phyloP scores from a whole-genome alignment of 2,797 vertebrate species.

The Smutsia gigantea region DNA sequence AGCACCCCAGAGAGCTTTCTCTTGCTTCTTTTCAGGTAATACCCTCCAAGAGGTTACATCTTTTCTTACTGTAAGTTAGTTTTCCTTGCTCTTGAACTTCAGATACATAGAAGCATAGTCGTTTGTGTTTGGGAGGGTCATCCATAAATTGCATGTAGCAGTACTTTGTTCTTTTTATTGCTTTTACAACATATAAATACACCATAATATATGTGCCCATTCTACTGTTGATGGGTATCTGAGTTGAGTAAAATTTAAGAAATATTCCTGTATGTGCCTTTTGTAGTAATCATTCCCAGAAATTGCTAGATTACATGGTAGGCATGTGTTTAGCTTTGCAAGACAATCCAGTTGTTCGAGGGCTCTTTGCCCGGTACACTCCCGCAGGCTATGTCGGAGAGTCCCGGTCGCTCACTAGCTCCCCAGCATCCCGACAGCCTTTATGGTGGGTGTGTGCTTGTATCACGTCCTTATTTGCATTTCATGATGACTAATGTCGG shows the following conservation, averaged over 20 bases:
- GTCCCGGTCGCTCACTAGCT: background rate
- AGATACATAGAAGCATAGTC: background rate
- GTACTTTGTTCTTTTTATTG: background rate
- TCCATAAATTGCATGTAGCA: background rate
- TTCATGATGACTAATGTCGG: background rate
- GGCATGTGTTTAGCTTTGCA: background rate
- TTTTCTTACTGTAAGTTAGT: background rate
- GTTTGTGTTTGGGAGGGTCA: background rate
- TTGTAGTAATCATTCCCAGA: background rate
- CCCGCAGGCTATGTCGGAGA: background rate
- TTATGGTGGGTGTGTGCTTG: background rate
- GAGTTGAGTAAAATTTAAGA: background rate
- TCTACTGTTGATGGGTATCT: background rate
- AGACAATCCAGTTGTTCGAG: background rate
- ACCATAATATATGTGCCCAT: background rate
- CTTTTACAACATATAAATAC: background rate
- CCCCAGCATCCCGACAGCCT: background rate
- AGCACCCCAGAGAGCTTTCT: background rate
- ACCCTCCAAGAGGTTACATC: background rate
- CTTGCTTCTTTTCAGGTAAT: background rate
- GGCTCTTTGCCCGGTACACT: background rate
- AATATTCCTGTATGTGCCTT: background rate
- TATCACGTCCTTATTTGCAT: background rate
- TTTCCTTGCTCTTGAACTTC: conserved; percentile 16
- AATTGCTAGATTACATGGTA: background rate